A percentile compares a stretch with the other conserved stretches of the same genome.
Evolutionary conservation across 2,888 invertebrate species (phyloP).

Genomic region (Hymenopus coronatus): DNA sequence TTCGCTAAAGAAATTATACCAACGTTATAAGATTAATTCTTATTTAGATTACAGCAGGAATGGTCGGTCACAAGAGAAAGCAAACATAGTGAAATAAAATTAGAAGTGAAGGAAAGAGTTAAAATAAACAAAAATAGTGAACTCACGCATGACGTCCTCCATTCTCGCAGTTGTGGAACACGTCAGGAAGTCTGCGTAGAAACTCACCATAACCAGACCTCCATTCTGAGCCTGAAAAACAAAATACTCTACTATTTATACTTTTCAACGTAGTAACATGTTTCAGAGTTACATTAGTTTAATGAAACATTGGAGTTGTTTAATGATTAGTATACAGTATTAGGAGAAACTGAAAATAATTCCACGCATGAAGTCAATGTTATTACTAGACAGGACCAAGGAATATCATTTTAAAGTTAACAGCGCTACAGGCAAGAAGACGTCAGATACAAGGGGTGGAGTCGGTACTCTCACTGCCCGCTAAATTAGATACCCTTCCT

Average conservation of each 20-base stretch:
- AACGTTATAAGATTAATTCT: not conserved
- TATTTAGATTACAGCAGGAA: not conserved
- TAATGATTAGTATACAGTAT: too few species aligned
- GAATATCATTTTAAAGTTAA: too few species aligned
- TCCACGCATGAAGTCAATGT: too few species aligned
- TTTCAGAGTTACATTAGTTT: too few species aligned
- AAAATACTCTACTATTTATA: not conserved
- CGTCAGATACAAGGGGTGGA: too few species aligned
- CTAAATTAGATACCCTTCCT: too few species aligned
- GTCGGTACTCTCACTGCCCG: too few species aligned
- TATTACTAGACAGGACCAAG: too few species aligned
- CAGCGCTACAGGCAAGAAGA: too few species aligned
- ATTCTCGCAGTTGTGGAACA: constrained; percentile 78
- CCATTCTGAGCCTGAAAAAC: constrained; percentile 65
- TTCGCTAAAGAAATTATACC: not conserved
- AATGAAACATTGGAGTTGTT: too few species aligned
- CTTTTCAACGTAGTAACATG: too few species aligned
- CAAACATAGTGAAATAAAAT: not conserved
- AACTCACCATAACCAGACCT: constrained; percentile 90
- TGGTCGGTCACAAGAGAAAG: not conserved
- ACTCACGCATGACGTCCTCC: constrained; percentile 73
- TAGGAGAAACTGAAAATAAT: too few species aligned
- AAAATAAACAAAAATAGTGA: not conserved
- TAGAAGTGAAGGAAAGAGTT: not conserved
- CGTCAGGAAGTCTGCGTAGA: constrained; percentile 82